These are phyloP conservation scores for Carlito syrichta DNA, from an alignment of 2,113 vertebrate genomes.

Conservation along the genomic window DNA sequence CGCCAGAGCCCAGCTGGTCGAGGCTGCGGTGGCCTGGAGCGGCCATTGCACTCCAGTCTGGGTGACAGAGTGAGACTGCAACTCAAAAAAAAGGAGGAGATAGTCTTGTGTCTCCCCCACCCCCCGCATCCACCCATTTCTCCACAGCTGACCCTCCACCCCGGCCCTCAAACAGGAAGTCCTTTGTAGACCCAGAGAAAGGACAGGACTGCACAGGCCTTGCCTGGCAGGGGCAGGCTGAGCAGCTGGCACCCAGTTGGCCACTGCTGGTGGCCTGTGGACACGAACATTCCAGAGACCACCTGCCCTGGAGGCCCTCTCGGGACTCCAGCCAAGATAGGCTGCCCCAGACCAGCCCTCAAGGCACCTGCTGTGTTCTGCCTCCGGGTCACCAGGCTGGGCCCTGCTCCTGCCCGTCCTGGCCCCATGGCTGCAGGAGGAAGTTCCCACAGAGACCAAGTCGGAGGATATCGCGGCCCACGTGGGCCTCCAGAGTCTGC, in stretches of 20 bases:
- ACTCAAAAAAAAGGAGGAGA: neutral
- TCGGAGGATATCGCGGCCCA: neutral
- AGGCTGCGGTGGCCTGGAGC: no score
- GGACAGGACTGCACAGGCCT: neutral
- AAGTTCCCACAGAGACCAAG: neutral
- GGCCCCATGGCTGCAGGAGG: neutral
- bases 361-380: neutral
- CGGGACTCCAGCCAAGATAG: neutral
- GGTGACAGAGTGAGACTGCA: no score
- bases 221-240: neutral
- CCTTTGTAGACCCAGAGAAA: constrained; percentile 4
- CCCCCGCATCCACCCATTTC: neutral
- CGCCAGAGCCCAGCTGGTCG: no score
- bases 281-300: constrained; percentile 36
- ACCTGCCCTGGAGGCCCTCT: constrained; percentile 19
- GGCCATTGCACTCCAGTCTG: no score
- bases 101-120: neutral
- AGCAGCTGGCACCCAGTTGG: constrained; percentile 64
- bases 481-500: neutral
- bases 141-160: neutral
- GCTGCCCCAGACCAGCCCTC: neutral
- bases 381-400: neutral
- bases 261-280: neutral
- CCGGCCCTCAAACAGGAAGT: constrained; percentile 27
- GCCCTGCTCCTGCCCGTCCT: neutral